Base-by-base conservation (phyloP, 2,113 vertebrate species). In the Clarias macrocephalus region DNA sequence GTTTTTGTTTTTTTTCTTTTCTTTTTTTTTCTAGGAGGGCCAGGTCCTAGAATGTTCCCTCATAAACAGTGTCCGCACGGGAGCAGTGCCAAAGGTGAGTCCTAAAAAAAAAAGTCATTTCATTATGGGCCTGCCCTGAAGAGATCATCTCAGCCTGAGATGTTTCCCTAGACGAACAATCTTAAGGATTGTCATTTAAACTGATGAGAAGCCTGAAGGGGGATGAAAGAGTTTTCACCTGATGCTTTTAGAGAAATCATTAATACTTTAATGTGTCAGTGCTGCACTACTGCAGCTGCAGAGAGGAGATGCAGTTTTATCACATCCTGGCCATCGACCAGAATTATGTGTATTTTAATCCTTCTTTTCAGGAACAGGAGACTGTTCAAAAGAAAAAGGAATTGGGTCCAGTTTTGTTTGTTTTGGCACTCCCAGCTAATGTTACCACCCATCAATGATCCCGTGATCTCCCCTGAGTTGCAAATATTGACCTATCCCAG, bases 41-140 rank as follows among this genome's bases (percentile, higher is more conserved):
- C 98, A 99, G 92, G 96, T 99, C 52, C 95, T 99, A 52, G 98
- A 99, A 94, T 99, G 98, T 87, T 99, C 97, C 73, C 96, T 99
- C 88, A 98, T 99, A 95, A 99, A 99, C 96, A 99, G 98, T 82
- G 96, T 99, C 88, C 97, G 98, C 0, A 94, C 95, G 81, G 97
- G 96, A 91, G 93, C 95, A 60, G 92, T 96, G 82, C 97, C 97
- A 84, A 99, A 98, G 97, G 98, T 99, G 95, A 95, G 93, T 87
- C 87, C 60, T 86, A 62, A 12, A 82, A 59, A 16, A 16, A 42
- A 16, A 77, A 87, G 70, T 56, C 37, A 76, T 77, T 87, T 83
- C 56, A 48, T 82, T 75, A n/a, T 25, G 33, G 16, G 21, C 48
- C n/a, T 77, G 76, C 48, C 84, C 60, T 3, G 23, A 23, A 66